Evolutionary conservation across 1,140 invertebrate genomes (phyloP), one percentile per base, ranked within the genome.

Genomic region (Trichonephila clavata): DNA sequence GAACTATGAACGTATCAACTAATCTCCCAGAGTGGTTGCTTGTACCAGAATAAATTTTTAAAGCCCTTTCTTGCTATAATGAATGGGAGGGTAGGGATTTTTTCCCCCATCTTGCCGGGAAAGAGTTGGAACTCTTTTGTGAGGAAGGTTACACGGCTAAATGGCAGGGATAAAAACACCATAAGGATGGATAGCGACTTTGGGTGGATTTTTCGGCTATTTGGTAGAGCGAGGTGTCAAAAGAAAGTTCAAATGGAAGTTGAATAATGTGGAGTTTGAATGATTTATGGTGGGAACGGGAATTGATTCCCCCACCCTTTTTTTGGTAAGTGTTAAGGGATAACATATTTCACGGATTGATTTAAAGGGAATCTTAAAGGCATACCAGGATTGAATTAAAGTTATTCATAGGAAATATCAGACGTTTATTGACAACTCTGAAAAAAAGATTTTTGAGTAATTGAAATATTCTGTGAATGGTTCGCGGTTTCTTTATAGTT

Each of bases 21-120:
- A 77, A 77, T 77, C 27, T 32, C 68, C 68, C 68, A 77, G 68
- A 77, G 68, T 77, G 68, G 24, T 32, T 27, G 24, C 24, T 27
- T 77, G 13, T 77, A 77, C 68, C 27, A 27, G 68, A 77, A 77
- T 77, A 77, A 39, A 77, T 77, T 77, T 77, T 77, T 77, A 77
- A 77, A 77, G 68, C 68, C 27, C 60, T 61, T 61, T 18, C 63
- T 77, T 18, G 27, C 68, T 16, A 18, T 32, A 77, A 77, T 77
- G 27, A 77, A 77, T 77, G 68, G 32, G 27, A 77, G 68, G 27
- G 14, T 18, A 3, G 27, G 4, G 1, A 32, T 77, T 77, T 32
- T 32, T 77, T 32, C 18, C 32, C 6, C 21, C 18, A 24, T 24
- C 27, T 16, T 32, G 32, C 6, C 13, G 32, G 24, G 24, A 32